A percentile compares a stretch with the other conserved stretches of the same genome.
These are phyloP conservation scores for Drosophila parthenogenetica DNA, from an alignment of 2,888 invertebrate species.

Conservation along the genomic window DNA sequence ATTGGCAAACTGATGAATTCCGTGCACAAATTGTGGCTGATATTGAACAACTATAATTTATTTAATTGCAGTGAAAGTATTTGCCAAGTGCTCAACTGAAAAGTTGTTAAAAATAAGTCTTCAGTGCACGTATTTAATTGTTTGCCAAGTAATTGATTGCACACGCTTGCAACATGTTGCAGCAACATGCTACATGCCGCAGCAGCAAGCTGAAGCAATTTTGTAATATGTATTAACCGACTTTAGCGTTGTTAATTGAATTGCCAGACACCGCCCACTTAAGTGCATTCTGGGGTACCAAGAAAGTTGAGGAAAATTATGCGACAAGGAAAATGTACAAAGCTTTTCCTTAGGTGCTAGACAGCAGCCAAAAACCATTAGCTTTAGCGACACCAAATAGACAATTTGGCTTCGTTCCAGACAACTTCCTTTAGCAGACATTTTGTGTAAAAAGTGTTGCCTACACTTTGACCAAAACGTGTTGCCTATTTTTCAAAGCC, in stretches of 20 bases:
- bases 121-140: constrained; percentile 58
- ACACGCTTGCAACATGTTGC: constrained; percentile 31
- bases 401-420: constrained; percentile 68
- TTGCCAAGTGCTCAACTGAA: constrained; percentile 32
- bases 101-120: constrained; percentile 27
- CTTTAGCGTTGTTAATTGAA: constrained; percentile 41
- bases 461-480: constrained; percentile 32
- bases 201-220: background rate
- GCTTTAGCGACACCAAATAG: constrained; percentile 63
- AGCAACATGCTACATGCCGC: constrained; percentile 16
- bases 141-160: constrained; percentile 49
- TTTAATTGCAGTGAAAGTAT: constrained; percentile 63
- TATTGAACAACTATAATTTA: constrained; percentile 28
- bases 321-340: constrained; percentile 5
- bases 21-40: constrained; percentile 21
- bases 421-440: constrained; percentile 54
- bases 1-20: constrained; percentile 34
- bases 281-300: constrained; percentile 17
- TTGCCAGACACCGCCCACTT: constrained; percentile 11
- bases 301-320: constrained; percentile 30
- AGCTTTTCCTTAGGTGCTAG: constrained; percentile 26
- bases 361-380: constrained; percentile 60
- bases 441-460: no score
- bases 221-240: constrained; percentile 27
- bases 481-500: constrained; percentile 18